Evolutionary conservation across 2,113 vertebrate species (phyloP), one percentile per base, ranked within the genome.

Genomic region (Cochlearius cochlearius): DNA sequence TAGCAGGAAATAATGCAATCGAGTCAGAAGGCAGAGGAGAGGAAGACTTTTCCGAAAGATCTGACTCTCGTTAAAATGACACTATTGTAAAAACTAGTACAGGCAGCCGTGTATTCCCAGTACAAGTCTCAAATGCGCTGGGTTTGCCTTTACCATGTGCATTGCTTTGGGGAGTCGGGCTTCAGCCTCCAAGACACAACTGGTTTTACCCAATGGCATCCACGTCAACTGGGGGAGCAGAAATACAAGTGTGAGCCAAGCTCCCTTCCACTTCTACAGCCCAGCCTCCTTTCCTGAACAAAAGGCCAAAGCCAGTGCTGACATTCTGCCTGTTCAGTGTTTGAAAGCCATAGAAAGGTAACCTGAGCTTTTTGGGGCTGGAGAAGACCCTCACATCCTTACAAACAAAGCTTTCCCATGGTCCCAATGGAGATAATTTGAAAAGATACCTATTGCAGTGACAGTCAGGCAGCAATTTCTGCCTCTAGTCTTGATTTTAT

Each of bases 41-140:
- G 32, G n/a, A 39, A 87, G 71, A 27, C 41, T 27, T 36, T 47
- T 47, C 39, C 36, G 34, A 26, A 36, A 53, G 39, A 26, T 26
- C 20, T 15, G 36, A 49, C 27, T 41, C 59, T 34, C 34, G 20
- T 8, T 47, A 66, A 67, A 59, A 73, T 22, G 20, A 45, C 15
- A 22, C 3, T 15, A n/a, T 4, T 5, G 12, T 38, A 41, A 53
- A 76, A 86, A 34, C 19, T 7, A 16, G 11, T 9, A 17, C 27
- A 7, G 17, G 32, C 15, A 38, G 7, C 3, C n/a, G 10, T 3
- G 15, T 15, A 15, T 32, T 52, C 32, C 55, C 16, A 22, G 19
- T 10, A 36, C 12, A 8, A 43, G 23, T 10, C 32, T 34, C n/a
- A 47, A 68, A 62, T 1, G 23, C 0, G 0, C 41, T 19, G 36